Base-by-base conservation (phyloP, 1,140 invertebrate species). In the Lamellibrachia luymesi region DNA sequence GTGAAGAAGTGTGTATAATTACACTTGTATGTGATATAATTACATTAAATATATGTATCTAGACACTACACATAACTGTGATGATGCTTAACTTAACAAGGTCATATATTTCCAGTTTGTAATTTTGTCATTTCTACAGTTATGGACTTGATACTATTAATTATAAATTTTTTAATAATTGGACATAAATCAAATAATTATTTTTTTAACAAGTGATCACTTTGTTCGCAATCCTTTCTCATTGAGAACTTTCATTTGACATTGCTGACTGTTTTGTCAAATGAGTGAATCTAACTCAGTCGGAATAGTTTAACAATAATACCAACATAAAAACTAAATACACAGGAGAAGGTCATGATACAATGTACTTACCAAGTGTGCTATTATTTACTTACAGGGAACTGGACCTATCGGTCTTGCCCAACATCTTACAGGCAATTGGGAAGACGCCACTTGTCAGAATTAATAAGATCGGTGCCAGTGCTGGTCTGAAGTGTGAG, bases 361-460 rank as follows among this genome's bases (percentile, higher is more conserved):
- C 13, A 56, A 0, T 56, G 13, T 56, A 56, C 52, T 56, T 56
- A 92, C 56, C 10, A 8, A 93, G 52, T 27, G 50, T 92, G 4
- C 50, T 50, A 50, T 2, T 91, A 27, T 38, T 91, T 50, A 50
- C 92, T 94, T 94, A 49, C 94, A 97, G 97, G 50, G 94, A 94
- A 91, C 95, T 97, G 92, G 97, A 97, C 93, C 97, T 97, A 91
- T 98, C 97, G 95, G 97, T 98, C 56, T 95, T 98, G 92, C 97
- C 98, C 0, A 97, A 98, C 95, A 97, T 99, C 94, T 96, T 99
- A 7, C 96, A 98, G 94, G 97, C 98, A 22, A 98, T 99, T 96
- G 99, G 99, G 90, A 98, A 98, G 95, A 99, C 99, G 8, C 99
- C 99, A 2, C 95, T 99, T 92, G 97, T 99, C 2, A 97, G 97